Percentiles rank a stretch among this genome's conserved stretches.
These are phyloP conservation scores for Ceratina japonica DNA, from an alignment of 1,140 invertebrate species.

Conservation along the genomic window DNA sequence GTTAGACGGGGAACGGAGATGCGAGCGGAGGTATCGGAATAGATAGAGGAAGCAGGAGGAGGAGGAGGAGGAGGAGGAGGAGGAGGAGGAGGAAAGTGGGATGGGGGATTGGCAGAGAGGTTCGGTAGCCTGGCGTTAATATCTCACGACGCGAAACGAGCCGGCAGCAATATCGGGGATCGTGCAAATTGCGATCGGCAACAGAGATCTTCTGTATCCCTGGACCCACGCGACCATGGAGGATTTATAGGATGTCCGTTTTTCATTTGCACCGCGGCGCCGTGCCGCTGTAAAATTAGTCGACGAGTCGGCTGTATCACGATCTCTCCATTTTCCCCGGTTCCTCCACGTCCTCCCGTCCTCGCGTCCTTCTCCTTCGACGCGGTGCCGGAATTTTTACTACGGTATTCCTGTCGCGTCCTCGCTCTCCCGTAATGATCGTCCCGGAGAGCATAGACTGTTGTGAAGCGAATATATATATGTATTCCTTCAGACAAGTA, in stretches of 20 bases:
- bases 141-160: constrained; percentile 60
- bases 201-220: constrained; percentile 57
- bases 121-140: constrained; percentile 53
- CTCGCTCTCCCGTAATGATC: background rate
- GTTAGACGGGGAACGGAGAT: constrained; percentile 19
- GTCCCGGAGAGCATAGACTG: no score
- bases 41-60: no score
- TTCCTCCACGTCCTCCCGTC: background rate
- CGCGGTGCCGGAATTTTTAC: background rate
- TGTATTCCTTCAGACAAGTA: no score
- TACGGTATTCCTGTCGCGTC: background rate
- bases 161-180: constrained; percentile 61
- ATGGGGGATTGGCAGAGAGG: constrained; percentile 15
- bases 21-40: constrained; percentile 12
- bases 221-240: constrained; percentile 32
- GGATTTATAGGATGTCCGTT: constrained; percentile 48
- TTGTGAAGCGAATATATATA: background rate
- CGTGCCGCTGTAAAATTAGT: constrained; percentile 36
- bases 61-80: no score
- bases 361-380: no score
- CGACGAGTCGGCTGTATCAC: constrained; percentile 23
- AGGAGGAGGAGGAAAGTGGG: background rate
- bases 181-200: constrained; percentile 63
- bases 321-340: constrained; percentile 6
- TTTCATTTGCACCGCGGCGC: constrained; percentile 31